Percentiles rank a stretch among this genome's conserved stretches.
Conservation (phyloP, 2,888 invertebrate species). For the Pristionchus maxplancki region DNA sequence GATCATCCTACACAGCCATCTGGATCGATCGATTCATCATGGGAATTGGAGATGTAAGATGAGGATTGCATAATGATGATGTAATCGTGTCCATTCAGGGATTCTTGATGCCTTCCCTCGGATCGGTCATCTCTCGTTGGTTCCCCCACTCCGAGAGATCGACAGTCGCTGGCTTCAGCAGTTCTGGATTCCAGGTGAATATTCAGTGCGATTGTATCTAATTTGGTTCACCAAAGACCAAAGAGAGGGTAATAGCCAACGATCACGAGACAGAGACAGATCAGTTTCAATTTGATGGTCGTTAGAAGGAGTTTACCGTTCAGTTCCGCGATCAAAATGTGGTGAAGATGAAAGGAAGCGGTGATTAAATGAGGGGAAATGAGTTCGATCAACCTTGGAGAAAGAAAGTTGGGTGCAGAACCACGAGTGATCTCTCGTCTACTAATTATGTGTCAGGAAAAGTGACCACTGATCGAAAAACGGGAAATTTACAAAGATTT, state of each 20-base stretch:
- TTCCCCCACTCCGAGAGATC: conserved; percentile 39
- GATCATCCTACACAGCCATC: conserved; percentile 12
- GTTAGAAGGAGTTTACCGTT: background rate
- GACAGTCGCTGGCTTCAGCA: conserved; percentile 27
- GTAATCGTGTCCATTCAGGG: background rate
- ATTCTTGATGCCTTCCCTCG: conserved; percentile 47
- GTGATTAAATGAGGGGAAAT: background rate
- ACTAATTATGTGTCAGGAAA: background rate
- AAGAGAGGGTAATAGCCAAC: background rate
- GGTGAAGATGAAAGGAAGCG: background rate
- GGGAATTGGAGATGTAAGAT: conserved; percentile 48
- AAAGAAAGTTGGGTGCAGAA: background rate
- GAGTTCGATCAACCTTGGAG: conserved; percentile 17
- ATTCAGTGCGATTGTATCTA: background rate
- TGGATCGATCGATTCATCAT: conserved; percentile 44
- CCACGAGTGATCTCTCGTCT: background rate
- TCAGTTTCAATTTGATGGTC: background rate
- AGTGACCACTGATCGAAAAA: background rate
- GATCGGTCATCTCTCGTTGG: conserved; percentile 31
- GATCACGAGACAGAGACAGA: background rate
- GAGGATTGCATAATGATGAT: background rate
- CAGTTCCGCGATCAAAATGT: conserved; percentile 12
- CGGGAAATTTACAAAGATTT: background rate
- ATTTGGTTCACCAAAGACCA: background rate
- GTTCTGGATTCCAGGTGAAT: conserved; percentile 46